Evolutionary conservation across 2,888 invertebrate genomes (phyloP).

Genomic region (Diaprepes abbreviatus): DNA sequence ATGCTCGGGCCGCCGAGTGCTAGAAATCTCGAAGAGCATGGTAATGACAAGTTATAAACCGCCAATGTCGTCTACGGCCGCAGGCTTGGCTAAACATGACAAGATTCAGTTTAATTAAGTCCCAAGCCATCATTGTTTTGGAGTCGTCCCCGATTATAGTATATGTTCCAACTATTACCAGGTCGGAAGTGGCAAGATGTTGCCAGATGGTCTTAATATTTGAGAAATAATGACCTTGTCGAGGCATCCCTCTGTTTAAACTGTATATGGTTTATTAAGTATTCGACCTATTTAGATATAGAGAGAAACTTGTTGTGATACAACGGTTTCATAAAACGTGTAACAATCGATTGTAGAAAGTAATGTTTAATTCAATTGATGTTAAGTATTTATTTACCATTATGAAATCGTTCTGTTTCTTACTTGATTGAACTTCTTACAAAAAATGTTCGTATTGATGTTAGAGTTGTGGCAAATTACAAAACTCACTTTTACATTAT

Average conservation of each 20-base stretch:
- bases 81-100: conserved; percentile 66
- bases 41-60: conserved; percentile 68
- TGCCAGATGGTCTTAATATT: conserved; percentile 11
- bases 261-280: not conserved
- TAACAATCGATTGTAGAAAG: too few relatives aligned
- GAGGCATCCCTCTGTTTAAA: too few relatives aligned
- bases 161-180: conserved; percentile 8
- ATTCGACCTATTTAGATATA: not conserved
- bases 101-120: conserved; percentile 68
- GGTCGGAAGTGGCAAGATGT: conserved; percentile 21
- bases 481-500: too few relatives aligned
- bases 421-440: too few relatives aligned
- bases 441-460: too few relatives aligned
- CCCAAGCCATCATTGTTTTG: conserved; percentile 66
- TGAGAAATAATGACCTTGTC: not conserved
- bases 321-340: too few relatives aligned
- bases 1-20: conserved; percentile 52
- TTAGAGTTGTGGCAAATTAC: too few relatives aligned
- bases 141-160: conserved; percentile 59
- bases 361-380: too few relatives aligned
- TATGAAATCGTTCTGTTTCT: too few relatives aligned
- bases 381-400: too few relatives aligned
- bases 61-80: conserved; percentile 62
- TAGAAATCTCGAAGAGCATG: conserved; percentile 65
- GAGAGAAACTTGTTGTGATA: too few relatives aligned